phyloP scores from a whole-genome alignment of 2,888 invertebrate species.

The Trachelus troglodyta region DNA sequence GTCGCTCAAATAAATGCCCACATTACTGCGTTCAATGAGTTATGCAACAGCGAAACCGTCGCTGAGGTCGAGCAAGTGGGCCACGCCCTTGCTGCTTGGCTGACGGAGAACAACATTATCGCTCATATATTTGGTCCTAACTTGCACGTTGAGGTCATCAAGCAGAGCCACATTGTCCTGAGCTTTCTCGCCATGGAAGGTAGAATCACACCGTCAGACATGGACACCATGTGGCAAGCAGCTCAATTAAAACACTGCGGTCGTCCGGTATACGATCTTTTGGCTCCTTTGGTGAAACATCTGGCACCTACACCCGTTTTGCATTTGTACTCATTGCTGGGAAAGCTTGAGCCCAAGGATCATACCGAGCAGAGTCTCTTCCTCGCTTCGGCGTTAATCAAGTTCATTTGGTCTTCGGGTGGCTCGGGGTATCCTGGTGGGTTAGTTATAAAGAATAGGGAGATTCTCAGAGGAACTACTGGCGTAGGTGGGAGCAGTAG shows the following conservation, averaged over 20 bases:
- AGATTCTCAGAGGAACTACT: conserved; percentile 47
- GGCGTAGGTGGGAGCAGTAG: conserved; percentile 61
- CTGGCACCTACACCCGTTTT: conserved; percentile 88
- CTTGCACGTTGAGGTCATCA: conserved; percentile 95
- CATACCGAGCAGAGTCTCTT: conserved; percentile 94
- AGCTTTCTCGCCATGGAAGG: conserved; percentile 94
- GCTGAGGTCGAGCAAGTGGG: conserved; percentile 88
- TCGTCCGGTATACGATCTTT: conserved; percentile 90
- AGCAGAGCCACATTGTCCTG: conserved; percentile 92
- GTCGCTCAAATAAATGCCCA: conserved; percentile 95
- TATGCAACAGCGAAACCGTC: conserved; percentile 88
- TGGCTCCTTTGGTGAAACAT: conserved; percentile 91
- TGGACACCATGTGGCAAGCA: conserved; percentile 94
- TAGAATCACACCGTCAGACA: conserved; percentile 88
- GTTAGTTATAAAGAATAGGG: conserved; percentile 53
- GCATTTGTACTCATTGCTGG: conserved; percentile 88
- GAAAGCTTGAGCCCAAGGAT: conserved; percentile 88
- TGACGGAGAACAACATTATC: conserved; percentile 89
- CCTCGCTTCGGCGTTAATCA: conserved; percentile 88
- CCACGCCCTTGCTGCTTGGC: conserved; percentile 87
- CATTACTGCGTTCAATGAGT: conserved; percentile 90
- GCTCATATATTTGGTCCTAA: conserved; percentile 97
- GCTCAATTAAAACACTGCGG: conserved; percentile 96
- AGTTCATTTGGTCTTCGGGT: conserved; percentile 90
- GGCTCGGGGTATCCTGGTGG: conserved; percentile 61